phyloP scores from a whole-genome alignment of 2,113 vertebrate species.

The Gavia stellata region DNA sequence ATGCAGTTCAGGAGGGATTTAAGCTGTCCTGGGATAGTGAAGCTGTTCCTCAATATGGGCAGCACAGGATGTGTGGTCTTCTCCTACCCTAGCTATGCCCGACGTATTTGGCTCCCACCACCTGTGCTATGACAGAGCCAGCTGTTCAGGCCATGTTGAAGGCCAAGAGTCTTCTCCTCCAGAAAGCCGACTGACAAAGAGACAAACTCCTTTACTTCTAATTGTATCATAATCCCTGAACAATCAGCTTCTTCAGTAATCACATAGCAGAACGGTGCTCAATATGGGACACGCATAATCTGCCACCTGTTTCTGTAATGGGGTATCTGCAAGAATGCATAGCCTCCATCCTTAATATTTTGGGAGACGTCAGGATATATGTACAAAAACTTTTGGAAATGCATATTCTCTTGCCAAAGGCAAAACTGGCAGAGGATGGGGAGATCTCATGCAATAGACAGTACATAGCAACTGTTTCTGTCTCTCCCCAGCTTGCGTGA shows the following conservation, averaged over 20 bases:
- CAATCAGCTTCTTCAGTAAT: background rate
- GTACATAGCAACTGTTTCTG: background rate
- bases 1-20: background rate
- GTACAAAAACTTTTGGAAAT: background rate
- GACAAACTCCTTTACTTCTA: background rate
- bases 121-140: background rate
- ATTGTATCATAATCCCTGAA: background rate
- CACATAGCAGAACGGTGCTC: background rate
- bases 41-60: background rate
- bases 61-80: background rate
- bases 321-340: background rate
- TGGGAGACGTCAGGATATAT: background rate
- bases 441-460: background rate
- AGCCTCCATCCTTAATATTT: background rate
- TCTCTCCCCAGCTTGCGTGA: fast-evolving
- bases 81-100: background rate
- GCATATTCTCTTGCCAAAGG: background rate
- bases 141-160: background rate
- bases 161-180: background rate
- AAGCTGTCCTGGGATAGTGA: background rate
- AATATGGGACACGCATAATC: background rate
- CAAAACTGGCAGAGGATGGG: background rate
- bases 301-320: background rate
- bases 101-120: background rate
- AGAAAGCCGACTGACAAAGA: background rate